Evolutionary conservation across 2,797 vertebrate species (phyloP).

Genomic region (Alectoris magna): DNA sequence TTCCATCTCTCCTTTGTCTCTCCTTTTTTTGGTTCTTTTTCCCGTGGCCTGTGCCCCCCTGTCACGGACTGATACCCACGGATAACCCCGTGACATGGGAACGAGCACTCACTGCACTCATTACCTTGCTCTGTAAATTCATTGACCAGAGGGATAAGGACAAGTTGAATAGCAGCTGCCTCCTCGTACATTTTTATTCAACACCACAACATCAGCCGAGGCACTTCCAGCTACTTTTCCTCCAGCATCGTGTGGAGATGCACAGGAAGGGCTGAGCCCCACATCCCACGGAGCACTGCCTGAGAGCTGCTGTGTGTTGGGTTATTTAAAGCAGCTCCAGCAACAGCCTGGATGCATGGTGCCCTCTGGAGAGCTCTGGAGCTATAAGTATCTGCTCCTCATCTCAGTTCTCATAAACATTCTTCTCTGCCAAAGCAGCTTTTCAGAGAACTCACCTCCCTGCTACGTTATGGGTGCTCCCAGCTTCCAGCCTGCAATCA

Average conservation of each 20-base stretch:
- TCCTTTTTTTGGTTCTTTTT: too few species aligned
- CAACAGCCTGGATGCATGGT: not conserved
- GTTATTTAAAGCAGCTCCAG: not conserved
- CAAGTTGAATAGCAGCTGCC: not conserved
- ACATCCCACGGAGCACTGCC: not conserved
- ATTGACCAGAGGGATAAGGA: not conserved
- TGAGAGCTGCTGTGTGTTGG: not conserved
- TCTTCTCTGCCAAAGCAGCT: slow-evolving; percentile 8
- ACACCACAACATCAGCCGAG: not conserved
- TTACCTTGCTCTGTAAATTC: not conserved
- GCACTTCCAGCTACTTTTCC: not conserved
- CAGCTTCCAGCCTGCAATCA: not conserved
- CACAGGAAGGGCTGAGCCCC: rapidly evolving
- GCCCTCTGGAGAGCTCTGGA: slow-evolving; percentile 22
- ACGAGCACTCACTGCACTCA: not conserved
- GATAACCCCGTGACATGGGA: not conserved
- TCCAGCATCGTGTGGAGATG: rapidly evolving
- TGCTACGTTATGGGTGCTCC: not conserved
- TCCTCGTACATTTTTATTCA: not conserved
- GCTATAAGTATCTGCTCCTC: not conserved
- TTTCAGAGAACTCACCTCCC: not conserved
- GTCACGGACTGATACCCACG: too few species aligned
- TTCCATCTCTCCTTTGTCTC: too few species aligned
- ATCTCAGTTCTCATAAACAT: not conserved
- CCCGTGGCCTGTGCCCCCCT: too few species aligned